phyloP scores from a whole-genome alignment of 30 jellyfish, hydroid and myxozoan species.

The Pseudorhiza aurosa region DNA sequence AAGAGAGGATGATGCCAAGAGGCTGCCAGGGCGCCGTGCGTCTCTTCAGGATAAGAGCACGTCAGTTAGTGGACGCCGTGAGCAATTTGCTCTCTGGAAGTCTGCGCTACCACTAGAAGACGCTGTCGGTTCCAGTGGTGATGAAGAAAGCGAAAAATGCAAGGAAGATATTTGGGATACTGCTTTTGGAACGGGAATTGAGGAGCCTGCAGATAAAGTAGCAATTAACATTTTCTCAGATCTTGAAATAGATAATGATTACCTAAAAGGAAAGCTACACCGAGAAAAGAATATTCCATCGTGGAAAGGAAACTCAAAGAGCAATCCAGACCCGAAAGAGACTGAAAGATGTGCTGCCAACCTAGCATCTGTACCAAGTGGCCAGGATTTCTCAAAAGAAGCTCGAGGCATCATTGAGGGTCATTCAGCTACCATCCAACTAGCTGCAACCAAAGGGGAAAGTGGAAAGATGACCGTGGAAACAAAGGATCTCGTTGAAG shows the following conservation, averaged over 20 bases:
- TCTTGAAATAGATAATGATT: slow-evolving; percentile 44
- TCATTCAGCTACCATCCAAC: no score
- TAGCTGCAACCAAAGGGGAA: background rate
- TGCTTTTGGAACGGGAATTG: slow-evolving; percentile 77
- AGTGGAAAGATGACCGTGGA: background rate
- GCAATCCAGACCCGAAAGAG: no score
- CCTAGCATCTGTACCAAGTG: no score
- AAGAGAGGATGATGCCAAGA: slow-evolving; percentile 30
- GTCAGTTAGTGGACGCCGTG: slow-evolving; percentile 57
- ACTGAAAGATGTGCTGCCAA: no score
- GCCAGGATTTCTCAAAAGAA: no score
- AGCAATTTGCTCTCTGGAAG: slow-evolving; percentile 90
- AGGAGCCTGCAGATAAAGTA: slow-evolving; percentile 40
- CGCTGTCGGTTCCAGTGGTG: slow-evolving; percentile 6
- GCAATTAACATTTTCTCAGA: slow-evolving; percentile 50
- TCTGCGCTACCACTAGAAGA: slow-evolving; percentile 40
- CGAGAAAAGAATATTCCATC: background rate
- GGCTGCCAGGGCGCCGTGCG: slow-evolving; percentile 4
- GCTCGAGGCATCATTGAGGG: no score
- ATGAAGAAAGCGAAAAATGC: background rate
- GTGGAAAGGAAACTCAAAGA: background rate
- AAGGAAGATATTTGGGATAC: slow-evolving; percentile 94
- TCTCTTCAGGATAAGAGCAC: background rate
- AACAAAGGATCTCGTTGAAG: background rate
- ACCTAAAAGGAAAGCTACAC: slow-evolving; percentile 42